A percentile compares a stretch with the other conserved stretches of the same genome.
Evolutionary conservation across 2,888 invertebrate species (phyloP).

Genomic region (Dendrolimus pini): DNA sequence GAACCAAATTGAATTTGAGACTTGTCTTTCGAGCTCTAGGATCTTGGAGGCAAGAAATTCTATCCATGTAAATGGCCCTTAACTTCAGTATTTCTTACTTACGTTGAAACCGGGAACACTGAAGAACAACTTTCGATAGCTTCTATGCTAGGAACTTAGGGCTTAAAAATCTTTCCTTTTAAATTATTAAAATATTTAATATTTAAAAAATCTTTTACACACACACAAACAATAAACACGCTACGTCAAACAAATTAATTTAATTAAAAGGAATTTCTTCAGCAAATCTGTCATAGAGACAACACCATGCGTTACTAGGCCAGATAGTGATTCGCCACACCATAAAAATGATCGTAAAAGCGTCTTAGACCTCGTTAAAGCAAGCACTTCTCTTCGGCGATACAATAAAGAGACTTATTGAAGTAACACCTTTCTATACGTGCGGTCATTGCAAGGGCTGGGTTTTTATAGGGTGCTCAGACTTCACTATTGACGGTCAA

Average conservation of each 20-base stretch:
- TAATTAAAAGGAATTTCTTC: constrained; percentile 4
- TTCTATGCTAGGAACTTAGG: no score
- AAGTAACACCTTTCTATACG: constrained; percentile 39
- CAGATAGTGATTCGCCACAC: constrained; percentile 23
- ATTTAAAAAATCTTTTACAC: no score
- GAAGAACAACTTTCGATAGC: no score
- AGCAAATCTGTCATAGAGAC: constrained; percentile 16
- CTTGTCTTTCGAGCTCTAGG: no score
- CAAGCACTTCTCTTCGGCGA: constrained; percentile 38
- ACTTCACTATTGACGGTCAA: not conserved
- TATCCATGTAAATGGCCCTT: no score
- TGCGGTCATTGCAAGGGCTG: not conserved
- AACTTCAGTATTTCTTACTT: no score
- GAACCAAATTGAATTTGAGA: no score
- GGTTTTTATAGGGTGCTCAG: not conserved
- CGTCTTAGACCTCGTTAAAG: constrained; percentile 43
- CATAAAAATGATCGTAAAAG: constrained; percentile 50
- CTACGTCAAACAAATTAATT: constrained; percentile 2
- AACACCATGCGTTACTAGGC: constrained; percentile 28
- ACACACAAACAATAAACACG: not conserved
- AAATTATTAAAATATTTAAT: no score
- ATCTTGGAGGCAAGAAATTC: no score
- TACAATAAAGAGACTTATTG: constrained; percentile 60
- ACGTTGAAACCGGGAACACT: no score
- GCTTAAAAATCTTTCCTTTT: no score